phyloP scores from a whole-genome alignment of 2,888 invertebrate species.

The Drosophila neotestacea region DNA sequence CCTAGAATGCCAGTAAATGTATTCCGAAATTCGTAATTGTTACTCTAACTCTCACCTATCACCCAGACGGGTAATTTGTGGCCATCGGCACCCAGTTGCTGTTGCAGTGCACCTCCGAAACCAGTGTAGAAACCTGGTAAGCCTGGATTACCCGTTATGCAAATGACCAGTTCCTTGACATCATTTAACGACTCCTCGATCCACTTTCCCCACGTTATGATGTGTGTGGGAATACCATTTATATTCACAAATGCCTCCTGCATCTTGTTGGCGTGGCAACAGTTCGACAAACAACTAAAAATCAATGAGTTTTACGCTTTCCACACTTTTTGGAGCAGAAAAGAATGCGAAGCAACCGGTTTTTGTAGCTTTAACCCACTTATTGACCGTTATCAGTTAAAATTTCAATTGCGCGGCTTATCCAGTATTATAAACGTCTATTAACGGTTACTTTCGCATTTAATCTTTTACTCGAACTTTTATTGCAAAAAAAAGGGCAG shows the following conservation, averaged over 20 bases:
- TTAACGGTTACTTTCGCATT: constrained; percentile 13
- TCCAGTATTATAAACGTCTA: constrained; percentile 22
- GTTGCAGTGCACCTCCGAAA: constrained; percentile 89
- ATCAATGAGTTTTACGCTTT: constrained; percentile 35
- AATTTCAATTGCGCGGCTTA: constrained; percentile 54
- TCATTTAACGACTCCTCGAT: constrained; percentile 88
- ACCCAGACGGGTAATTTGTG: constrained; percentile 90
- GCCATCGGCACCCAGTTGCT: constrained; percentile 85
- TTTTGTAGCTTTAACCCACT: constrained; percentile 26
- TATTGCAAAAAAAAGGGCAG: constrained; percentile 59
- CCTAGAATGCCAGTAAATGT: constrained; percentile 74
- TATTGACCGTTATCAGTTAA: constrained; percentile 36
- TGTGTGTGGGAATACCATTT: constrained; percentile 89
- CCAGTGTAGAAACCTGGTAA: constrained; percentile 91
- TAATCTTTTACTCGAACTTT: constrained; percentile 17
- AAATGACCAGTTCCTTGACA: constrained; percentile 88
- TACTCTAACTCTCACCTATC: constrained; percentile 86
- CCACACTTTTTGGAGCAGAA: constrained; percentile 12
- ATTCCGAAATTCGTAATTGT: background rate
- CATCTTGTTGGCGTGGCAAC: constrained; percentile 73
- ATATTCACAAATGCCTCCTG: constrained; percentile 86
- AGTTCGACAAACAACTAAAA: constrained; percentile 26
- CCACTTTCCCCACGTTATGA: constrained; percentile 90
- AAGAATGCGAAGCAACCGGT: constrained; percentile 61
- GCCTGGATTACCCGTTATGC: constrained; percentile 96